Percentiles rank a stretch among this genome's conserved stretches.
phyloP scores from a whole-genome alignment of 2,888 invertebrate genomes.

The Ormyrus labotus region DNA sequence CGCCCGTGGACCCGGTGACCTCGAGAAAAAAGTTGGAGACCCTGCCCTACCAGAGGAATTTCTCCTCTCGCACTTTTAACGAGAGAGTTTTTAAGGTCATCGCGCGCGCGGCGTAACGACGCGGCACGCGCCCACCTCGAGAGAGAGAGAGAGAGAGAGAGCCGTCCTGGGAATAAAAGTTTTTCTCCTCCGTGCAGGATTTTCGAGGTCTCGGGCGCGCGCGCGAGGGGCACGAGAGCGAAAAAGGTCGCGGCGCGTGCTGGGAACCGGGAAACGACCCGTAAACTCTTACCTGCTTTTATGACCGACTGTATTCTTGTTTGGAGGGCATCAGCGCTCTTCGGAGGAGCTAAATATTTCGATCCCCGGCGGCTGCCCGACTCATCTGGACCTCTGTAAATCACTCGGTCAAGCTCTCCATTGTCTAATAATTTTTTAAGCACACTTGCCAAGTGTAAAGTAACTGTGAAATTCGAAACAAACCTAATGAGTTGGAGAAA shows the following conservation, averaged over 20 bases:
- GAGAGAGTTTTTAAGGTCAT: constrained; percentile 28
- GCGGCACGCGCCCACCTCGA: not conserved
- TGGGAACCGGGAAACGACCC: constrained; percentile 17
- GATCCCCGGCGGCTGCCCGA: constrained; percentile 2
- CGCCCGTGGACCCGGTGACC: not conserved
- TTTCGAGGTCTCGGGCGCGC: constrained; percentile 22
- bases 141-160: not conserved
- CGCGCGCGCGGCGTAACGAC: not conserved
- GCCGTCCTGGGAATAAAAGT: constrained; percentile 8
- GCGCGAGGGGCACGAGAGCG: not conserved
- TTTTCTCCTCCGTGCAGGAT: not conserved
- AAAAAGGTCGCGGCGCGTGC: constrained; percentile 21
- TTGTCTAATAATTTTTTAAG: no score
- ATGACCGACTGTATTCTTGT: constrained; percentile 17
- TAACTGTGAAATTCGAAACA: no score
- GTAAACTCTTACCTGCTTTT: constrained; percentile 41
- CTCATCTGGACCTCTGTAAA: constrained; percentile 6
- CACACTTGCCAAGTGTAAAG: no score
- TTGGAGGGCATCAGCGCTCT: constrained; percentile 27
- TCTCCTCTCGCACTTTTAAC: not conserved
- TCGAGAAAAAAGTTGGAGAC: constrained; percentile 7
- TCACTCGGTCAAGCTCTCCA: constrained; percentile 1
- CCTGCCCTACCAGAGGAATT: not conserved
- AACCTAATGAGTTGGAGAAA: no score
- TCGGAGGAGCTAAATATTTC: constrained; percentile 14